phyloP scores from a whole-genome alignment of 2,113 vertebrate genomes.

The Alouatta palliata region DNA sequence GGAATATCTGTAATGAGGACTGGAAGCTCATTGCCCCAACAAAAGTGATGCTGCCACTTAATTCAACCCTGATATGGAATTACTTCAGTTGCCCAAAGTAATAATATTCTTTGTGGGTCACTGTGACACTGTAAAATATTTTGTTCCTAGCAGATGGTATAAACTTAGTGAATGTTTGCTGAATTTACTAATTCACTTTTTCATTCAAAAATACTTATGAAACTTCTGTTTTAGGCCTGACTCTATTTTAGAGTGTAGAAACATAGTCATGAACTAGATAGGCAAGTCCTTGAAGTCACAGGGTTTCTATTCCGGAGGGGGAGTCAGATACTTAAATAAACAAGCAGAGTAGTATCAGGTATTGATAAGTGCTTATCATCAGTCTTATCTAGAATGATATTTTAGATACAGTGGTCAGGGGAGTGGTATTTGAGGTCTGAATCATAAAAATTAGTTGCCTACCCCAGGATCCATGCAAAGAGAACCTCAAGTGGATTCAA shows the following conservation, averaged over 20 bases:
- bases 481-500: not conserved
- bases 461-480: not conserved
- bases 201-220: not conserved
- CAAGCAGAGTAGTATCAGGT: not conserved
- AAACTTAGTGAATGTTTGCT: not conserved
- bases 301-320: not conserved
- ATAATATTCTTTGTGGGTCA: not conserved
- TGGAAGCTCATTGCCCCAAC: not conserved
- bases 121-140: not conserved
- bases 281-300: not conserved
- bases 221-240: not conserved
- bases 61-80: not conserved
- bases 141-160: constrained; percentile 20
- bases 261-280: not conserved
- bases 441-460: not conserved
- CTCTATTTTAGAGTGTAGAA: not conserved
- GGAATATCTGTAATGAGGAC: not conserved
- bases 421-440: not conserved
- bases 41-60: not conserved
- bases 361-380: not conserved
- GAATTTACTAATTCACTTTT: not conserved
- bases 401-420: not conserved
- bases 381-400: not conserved
- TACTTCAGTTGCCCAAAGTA: not conserved
- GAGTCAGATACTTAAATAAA: not conserved